Conservation (phyloP, 2,797 vertebrate genomes). For the Loriculus beryllinus region DNA sequence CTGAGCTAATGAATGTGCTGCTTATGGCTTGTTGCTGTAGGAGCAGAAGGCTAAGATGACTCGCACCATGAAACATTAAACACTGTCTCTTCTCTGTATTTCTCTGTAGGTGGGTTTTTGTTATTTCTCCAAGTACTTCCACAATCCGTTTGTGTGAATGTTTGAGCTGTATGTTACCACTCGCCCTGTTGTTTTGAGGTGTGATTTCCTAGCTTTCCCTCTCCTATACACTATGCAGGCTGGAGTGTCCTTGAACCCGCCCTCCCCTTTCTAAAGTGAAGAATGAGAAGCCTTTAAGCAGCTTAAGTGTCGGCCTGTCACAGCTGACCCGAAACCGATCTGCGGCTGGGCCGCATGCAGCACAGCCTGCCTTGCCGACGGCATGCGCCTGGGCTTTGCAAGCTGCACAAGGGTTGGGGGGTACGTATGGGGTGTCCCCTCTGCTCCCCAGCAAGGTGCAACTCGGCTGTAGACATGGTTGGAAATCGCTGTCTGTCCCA, state of each 20-base stretch:
- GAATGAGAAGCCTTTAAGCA: slow-evolving; percentile 76
- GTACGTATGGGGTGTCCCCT: not conserved
- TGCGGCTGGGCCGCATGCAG: slow-evolving; percentile 53
- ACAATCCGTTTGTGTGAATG: rapidly evolving
- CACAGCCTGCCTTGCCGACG: slow-evolving; percentile 19
- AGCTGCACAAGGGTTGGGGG: not conserved
- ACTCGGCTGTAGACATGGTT: slow-evolving; percentile 66
- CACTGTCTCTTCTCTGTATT: not conserved
- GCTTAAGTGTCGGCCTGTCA: slow-evolving; percentile 69
- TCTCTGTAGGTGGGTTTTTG: not conserved
- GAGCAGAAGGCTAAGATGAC: not conserved
- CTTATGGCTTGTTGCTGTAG: not conserved
- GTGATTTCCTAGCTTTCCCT: not conserved
- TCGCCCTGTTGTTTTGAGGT: not conserved
- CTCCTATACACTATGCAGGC: not conserved
- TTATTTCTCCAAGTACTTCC: not conserved
- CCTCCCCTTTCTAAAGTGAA: slow-evolving; percentile 70
- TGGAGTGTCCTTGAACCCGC: slow-evolving; percentile 75
- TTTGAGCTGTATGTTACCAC: not conserved
- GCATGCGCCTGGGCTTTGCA: not conserved
- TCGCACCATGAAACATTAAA: not conserved
- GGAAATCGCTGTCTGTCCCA: slow-evolving; percentile 77
- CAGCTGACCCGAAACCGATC: slow-evolving; percentile 82
- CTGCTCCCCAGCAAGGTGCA: not conserved
- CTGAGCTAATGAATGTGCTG: rapidly evolving